phyloP scores from a whole-genome alignment of 1,140 invertebrate genomes.

The Ptiloglossa arizonensis region DNA sequence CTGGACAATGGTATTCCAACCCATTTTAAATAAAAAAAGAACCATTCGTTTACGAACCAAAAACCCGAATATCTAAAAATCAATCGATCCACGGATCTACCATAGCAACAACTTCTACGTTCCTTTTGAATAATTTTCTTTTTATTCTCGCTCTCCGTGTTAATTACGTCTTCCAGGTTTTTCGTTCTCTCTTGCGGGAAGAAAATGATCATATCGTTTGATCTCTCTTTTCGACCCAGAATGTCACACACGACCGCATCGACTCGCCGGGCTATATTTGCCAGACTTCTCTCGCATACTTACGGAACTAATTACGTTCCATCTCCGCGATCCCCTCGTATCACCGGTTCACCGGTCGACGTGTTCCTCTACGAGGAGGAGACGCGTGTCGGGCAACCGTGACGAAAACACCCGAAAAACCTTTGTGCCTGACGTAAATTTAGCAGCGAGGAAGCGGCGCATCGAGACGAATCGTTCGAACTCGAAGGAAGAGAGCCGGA shows the following conservation, averaged over 20 bases:
- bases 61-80: too few species aligned
- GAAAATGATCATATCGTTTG: too few species aligned
- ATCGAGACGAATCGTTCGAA: constrained; percentile 43
- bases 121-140: too few species aligned
- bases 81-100: too few species aligned
- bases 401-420: background rate
- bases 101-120: too few species aligned
- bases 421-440: background rate
- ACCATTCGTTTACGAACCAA: too few species aligned
- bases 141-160: too few species aligned
- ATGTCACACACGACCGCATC: background rate
- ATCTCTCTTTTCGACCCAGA: too few species aligned
- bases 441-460: background rate
- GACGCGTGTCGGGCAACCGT: background rate
- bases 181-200: too few species aligned
- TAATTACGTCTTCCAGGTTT: too few species aligned
- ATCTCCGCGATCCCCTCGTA: background rate
- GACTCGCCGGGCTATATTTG: background rate
- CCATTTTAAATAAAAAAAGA: too few species aligned
- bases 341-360: background rate
- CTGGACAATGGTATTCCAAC: too few species aligned
- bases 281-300: background rate
- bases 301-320: background rate
- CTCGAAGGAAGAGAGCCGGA: constrained; percentile 26
- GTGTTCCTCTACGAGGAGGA: background rate